Base-by-base conservation (phyloP, 2,113 vertebrate species). In the Eolophus roseicapilla region DNA sequence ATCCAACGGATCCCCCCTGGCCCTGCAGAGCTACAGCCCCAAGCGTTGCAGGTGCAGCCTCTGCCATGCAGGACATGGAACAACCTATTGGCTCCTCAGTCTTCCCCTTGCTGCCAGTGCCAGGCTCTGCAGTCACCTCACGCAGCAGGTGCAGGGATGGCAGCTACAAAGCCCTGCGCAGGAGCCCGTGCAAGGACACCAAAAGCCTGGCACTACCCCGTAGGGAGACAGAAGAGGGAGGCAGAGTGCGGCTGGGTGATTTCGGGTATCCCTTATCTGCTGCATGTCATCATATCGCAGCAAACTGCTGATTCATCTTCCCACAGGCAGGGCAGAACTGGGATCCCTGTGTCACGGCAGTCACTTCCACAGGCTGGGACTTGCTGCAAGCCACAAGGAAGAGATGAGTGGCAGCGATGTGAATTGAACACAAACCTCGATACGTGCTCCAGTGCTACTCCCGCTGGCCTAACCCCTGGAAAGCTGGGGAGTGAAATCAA, bases 281-380 rank as follows among this genome's bases (percentile, higher is more conserved):
- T 10, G 15, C 28, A 4, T 0, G 0, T n/a, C 41, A 10, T 2
- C 2, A 0, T 7, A 16, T 14, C 29, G 6, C 31, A 21, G 25
- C 2, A 15, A 75, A 13, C 55, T 9, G 47, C 41, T 17, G 52
- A 39, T 68, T 39, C 39, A 8, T 16, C 35, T 29, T 43, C 41
- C 71, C 46, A 2, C 24, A 7, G 17, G 44, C 68, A 53, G 85
- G 39, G 57, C 84, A 37, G 39, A 1, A 3, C 49, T 0, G 12
- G 4, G 3, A 18, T 15, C 63, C 23, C 63, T 0, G 1, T 4
- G 37, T 43, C 13, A n/a, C 47, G 29, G 60, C 62, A 31, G 29
- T 24, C 31, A 6, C 18, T 15, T 55, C 79, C 65, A 47, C 18
- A 7, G 25, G 43, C 70, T 19, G 5, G 3, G 20, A 28, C 35